These are phyloP conservation scores for Poecile montanus DNA, from an alignment of 2,797 vertebrate genomes.

Conservation along the genomic window DNA sequence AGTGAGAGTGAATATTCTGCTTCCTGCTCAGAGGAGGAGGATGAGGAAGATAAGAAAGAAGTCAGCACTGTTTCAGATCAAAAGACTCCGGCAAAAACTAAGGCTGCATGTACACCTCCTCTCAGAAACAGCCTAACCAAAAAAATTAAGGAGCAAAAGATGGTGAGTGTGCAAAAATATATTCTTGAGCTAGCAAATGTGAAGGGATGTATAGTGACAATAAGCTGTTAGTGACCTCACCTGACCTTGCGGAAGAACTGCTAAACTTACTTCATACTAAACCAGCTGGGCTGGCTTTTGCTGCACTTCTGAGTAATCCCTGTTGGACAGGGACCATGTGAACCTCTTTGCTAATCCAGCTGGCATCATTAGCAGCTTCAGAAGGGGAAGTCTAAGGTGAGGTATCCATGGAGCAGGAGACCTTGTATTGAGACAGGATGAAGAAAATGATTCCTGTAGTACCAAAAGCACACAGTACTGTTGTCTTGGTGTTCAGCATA, in stretches of 20 bases:
- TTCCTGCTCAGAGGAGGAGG: conserved; percentile 85
- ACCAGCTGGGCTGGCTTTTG: not conserved
- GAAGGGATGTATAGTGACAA: not conserved
- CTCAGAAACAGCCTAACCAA: conserved; percentile 83
- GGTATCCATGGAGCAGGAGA: not conserved
- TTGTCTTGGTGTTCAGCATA: not conserved
- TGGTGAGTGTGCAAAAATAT: conserved; percentile 71
- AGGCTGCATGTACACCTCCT: conserved; percentile 33
- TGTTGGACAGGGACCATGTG: not conserved
- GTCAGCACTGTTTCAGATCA: not conserved
- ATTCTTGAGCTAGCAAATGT: not conserved
- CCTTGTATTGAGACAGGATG: not conserved
- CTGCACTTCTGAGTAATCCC: not conserved
- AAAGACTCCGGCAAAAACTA: conserved; percentile 49
- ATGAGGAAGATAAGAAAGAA: conserved; percentile 63
- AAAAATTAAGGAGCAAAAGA: conserved; percentile 80
- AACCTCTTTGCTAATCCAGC: not conserved
- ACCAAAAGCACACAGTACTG: not conserved
- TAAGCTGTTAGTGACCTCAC: not conserved
- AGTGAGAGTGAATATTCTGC: conserved; percentile 94
- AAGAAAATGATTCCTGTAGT: not conserved
- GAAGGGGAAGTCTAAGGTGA: not conserved
- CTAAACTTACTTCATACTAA: not conserved
- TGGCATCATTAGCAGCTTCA: not conserved
- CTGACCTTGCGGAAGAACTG: not conserved